A percentile compares a stretch with the other conserved stretches of the same genome.
These are phyloP conservation scores for Protobothrops flavoviridis DNA, from an alignment of 2,113 vertebrate species.

Conservation along the genomic window DNA sequence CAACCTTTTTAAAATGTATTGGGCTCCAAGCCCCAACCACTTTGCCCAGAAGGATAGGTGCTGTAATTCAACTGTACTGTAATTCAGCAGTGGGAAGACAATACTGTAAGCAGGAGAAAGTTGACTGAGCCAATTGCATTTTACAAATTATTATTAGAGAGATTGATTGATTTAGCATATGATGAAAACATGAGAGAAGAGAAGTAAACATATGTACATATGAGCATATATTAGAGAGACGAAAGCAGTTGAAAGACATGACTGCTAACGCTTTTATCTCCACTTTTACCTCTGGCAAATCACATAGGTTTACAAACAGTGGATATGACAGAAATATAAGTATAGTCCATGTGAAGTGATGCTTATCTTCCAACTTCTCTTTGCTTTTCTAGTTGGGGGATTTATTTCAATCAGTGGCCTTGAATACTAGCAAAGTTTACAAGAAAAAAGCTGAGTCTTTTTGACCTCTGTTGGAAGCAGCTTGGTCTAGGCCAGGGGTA, in stretches of 20 bases:
- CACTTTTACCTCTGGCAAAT: not conserved
- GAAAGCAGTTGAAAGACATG: not conserved
- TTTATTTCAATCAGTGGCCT: too few relatives aligned
- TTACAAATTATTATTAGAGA: not conserved
- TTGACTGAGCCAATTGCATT: not conserved
- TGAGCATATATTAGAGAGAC: not conserved
- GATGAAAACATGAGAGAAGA: not conserved
- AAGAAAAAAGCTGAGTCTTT: not conserved
- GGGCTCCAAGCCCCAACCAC: not conserved
- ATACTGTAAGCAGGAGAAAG: not conserved
- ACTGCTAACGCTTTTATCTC: not conserved
- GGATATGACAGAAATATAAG: not conserved
- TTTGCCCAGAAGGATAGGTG: not conserved
- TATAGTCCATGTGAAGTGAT: not conserved
- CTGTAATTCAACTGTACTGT: not conserved
- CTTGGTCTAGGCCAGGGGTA: too few relatives aligned
- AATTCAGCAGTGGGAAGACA: not conserved
- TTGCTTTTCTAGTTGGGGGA: too few relatives aligned
- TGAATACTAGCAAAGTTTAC: not conserved
- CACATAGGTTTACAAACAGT: not conserved
- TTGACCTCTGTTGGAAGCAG: not conserved
- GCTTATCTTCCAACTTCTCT: too few relatives aligned
- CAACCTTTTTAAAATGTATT: not conserved
- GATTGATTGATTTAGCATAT: not conserved
- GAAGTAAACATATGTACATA: not conserved